Evolutionary conservation across 2,797 vertebrate species (phyloP), one percentile per base, ranked within the genome.

Genomic region (Cossypha dichroa): DNA sequence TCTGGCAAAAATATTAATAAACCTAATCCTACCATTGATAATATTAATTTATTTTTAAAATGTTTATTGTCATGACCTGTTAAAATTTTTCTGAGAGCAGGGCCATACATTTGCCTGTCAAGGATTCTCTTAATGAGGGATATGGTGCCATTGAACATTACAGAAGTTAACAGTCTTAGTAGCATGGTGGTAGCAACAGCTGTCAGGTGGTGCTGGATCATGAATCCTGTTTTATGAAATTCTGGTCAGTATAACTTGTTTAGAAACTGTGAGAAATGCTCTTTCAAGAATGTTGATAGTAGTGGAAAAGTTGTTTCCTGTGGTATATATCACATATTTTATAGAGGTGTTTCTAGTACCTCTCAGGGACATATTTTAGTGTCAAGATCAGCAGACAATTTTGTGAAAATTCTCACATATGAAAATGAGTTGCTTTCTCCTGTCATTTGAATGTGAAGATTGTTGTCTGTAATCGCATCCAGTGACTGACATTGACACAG

Each of bases 201-300:
- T 94, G 82, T 92, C 88, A 89, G 77, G 51, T 94, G 80, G n/a
- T 68, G 41, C 66, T 82, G 55, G 67, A 82, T 79, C 31, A 45
- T 81, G 77, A 89, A 91, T 90, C 58, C 34, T 88, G 16, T 88
- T 86, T 92, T 86, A 62, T 73, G 43, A 66, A 94, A 69, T 36
- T 80, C 64, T 90, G 81, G 33, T 10, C 29, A 31, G 16, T 68
- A 29, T 66, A 88, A 73, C 60, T 83, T 6, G 1, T 68, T 90
- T 87, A 63, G 49, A 90, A 80, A 58, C 40, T 10, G 18, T 67
- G 46, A 91, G 73, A 83, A 97, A 93, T 74, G 22, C 3, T 83
- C 58, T 69, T 81, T 64, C 66, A 85, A 73, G 13, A 79, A 33
- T 87, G 85, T 63, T 90, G 43, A 56, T 73, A 43, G 52, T 83